Conservation (phyloP, 1,140 invertebrate genomes). For the Bombus cullumanus region DNA sequence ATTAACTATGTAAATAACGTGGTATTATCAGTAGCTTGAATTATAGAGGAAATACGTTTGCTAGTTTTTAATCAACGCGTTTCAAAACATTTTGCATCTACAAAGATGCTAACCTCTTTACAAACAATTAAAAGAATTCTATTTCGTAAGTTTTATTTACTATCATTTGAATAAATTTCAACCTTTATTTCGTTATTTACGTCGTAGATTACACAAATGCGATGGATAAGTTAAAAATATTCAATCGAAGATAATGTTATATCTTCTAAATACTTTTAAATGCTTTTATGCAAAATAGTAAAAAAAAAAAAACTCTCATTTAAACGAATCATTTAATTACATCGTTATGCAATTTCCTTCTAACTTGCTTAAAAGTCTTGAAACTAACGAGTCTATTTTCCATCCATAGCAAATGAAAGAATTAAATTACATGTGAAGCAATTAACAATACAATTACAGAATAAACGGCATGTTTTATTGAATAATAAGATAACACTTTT, state of each 20-base stretch:
- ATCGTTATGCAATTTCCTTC: neutral
- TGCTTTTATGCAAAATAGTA: neutral
- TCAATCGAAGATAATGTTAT: neutral
- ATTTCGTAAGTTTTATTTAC: no score
- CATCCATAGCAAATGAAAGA: neutral
- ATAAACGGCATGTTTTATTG: neutral
- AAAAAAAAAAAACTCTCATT: neutral
- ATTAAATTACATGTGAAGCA: neutral
- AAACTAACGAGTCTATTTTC: neutral
- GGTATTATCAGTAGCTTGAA: neutral
- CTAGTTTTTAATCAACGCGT: no score
- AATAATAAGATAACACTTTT: neutral
- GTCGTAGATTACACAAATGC: neutral
- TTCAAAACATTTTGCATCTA: no score
- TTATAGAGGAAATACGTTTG: no score
- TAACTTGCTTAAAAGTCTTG: neutral
- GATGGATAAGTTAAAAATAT: neutral
- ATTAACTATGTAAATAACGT: neutral
- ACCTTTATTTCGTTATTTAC: no score
- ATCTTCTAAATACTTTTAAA: neutral
- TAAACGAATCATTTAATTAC: neutral
- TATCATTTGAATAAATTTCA: no score
- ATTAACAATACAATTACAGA: neutral
- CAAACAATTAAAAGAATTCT: no score
- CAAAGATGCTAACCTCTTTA: no score